Conservation (phyloP, 1,140 invertebrate genomes). For the Ceratosolen fusciceps region DNA sequence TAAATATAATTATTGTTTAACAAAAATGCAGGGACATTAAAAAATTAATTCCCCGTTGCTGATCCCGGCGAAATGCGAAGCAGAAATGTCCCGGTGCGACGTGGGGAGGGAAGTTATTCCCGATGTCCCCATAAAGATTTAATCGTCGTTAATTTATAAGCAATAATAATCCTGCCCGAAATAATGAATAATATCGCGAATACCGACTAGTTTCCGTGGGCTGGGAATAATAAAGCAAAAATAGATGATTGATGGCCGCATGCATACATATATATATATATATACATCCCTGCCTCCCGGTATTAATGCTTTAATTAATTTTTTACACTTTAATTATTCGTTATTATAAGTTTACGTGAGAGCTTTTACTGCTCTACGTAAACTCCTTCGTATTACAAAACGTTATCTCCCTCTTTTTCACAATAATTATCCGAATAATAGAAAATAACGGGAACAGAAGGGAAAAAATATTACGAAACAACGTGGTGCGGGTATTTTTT, state of each 20-base stretch:
- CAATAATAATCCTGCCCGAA: conserved; percentile 8
- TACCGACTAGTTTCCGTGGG: not conserved
- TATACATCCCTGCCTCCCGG: too few relatives aligned
- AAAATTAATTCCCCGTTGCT: conserved; percentile 1
- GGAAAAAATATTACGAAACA: not conserved
- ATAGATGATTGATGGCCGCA: not conserved
- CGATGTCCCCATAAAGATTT: not conserved
- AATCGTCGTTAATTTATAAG: conserved; percentile 17
- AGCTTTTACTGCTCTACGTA: too few relatives aligned
- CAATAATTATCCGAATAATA: not conserved
- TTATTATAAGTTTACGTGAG: too few relatives aligned
- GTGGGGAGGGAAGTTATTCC: not conserved
- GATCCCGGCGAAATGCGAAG: not conserved
- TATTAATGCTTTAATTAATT: conserved; percentile 14
- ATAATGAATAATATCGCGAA: conserved; percentile 4
- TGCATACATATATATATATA: too few relatives aligned
- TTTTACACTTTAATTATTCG: not conserved
- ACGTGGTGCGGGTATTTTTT: not conserved
- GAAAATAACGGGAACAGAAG: not conserved
- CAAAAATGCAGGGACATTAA: not conserved
- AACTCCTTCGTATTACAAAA: conserved; percentile 15
- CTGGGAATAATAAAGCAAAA: not conserved
- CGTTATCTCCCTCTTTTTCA: not conserved
- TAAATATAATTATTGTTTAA: not conserved
- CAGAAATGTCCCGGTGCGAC: not conserved